Conservation (phyloP, 2,113 vertebrate genomes). For the Clupea harengus region DNA sequence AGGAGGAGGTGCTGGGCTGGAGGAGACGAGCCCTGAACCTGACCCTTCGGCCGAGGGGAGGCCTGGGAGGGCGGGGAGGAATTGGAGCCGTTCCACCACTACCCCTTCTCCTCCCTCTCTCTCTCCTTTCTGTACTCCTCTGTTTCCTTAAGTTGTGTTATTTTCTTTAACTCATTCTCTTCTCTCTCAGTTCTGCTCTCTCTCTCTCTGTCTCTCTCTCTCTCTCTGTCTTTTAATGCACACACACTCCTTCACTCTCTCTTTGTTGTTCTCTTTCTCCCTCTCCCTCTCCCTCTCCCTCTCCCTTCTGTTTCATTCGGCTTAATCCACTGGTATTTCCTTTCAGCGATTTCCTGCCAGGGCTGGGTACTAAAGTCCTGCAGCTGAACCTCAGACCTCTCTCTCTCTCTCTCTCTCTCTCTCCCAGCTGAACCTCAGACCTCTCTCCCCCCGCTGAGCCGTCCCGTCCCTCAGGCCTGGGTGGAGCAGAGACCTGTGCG, state of each 20-base stretch:
- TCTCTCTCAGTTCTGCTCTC: neutral
- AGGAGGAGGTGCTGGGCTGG: neutral
- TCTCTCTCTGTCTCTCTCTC: neutral
- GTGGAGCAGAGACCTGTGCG: neutral
- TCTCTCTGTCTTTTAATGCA: slow-evolving; percentile 8
- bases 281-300: slow-evolving; percentile 24
- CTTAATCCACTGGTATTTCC: slow-evolving; percentile 53
- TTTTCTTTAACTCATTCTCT: neutral
- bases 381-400: neutral
- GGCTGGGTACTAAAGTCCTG: slow-evolving; percentile 30
- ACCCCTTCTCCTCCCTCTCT: neutral
- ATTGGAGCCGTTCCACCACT: slow-evolving; percentile 23
- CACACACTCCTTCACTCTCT: neutral
- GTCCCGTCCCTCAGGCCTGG: slow-evolving; percentile 4
- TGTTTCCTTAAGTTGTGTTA: neutral
- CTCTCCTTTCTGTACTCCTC: neutral
- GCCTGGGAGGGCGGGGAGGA: neutral
- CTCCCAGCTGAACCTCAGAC: neutral
- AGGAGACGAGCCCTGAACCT: slow-evolving; percentile 7
- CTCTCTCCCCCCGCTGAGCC: neutral
- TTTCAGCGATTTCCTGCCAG: slow-evolving; percentile 43
- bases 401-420: too few relatives aligned
- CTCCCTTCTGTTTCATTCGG: slow-evolving; percentile 6
- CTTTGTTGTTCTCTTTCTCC: neutral
- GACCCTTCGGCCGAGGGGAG: neutral